Evolutionary conservation across 2,888 invertebrate species (phyloP), one percentile per base, ranked within the genome.

Genomic region (Arrhopalites spinosus): DNA sequence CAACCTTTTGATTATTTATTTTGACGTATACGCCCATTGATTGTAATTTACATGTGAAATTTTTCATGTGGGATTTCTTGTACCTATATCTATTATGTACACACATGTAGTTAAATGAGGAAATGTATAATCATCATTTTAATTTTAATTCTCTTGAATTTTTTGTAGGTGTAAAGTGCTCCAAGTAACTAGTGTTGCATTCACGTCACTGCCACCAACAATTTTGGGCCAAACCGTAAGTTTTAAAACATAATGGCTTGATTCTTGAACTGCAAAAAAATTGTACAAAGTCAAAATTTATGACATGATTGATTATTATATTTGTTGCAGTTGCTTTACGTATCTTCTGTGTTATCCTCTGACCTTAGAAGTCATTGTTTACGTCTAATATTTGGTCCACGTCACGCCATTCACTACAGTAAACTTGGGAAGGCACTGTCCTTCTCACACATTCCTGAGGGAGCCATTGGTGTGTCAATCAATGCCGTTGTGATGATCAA

Each of bases 381-480:
- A 45, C 56, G 71, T 30, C 63, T 75, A 13, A 50, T 70, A n/a
- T 75, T 75, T 43, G 75, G 75, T 47, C 75, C 75, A 23, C 23
- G 64, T 20, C 75, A 75, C 27, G 75, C 75, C 15, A 61, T 75
- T 25, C 63, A 75, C 29, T 71, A 64, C 64, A 63, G 63, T 27
- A 63, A 61, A 27, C 56, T 50, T 27, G 75, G 75, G 23, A 75
- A 71, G 25, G n/a, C 3, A 2, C 29, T 71, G 45, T 20, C 74
- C 15, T 71, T 71, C 27, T 64, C 75, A 23, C 70, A 75, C 70
- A 70, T 75, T 71, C 75, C 75, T 17, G 75, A 75, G 64, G 71
- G 71, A n/a, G 23, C 75, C 3, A 56, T 64, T 30, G 75, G 75
- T 5, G 75, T 75, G 1, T 61, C 70, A 13, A 70, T 75, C 20